These are phyloP conservation scores for honey bee (Apis mellifera) DNA, from an alignment of 1,140 invertebrate genomes.

Conservation along the genomic window Amel_HAv3.1 CM009946.2:3291001-3291500, in stretches of 20 bases:
- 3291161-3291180: slow-evolving; percentile 64
- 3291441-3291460: too few species aligned
- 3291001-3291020: neutral
- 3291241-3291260: slow-evolving; percentile 77
- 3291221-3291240: slow-evolving; percentile 66
- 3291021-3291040: neutral
- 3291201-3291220: slow-evolving; percentile 78
- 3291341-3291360: slow-evolving; percentile 42
- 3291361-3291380: slow-evolving; percentile 21
- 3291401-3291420: neutral
- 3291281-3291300: neutral
- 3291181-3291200: slow-evolving; percentile 71
- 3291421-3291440: too few species aligned
- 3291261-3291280: slow-evolving; percentile 65
- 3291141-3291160: slow-evolving; percentile 51
- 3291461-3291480: too few species aligned
- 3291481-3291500: too few species aligned
- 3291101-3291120: slow-evolving; percentile 36
- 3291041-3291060: slow-evolving; percentile 32
- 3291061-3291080: slow-evolving; percentile 60
- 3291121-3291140: slow-evolving; percentile 28
- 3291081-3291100: slow-evolving; percentile 32
- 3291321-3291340: neutral
- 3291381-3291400: neutral
- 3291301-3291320: neutral